phyloP scores from a whole-genome alignment of 2,113 vertebrate genomes.

The Struthio camelus region DNA sequence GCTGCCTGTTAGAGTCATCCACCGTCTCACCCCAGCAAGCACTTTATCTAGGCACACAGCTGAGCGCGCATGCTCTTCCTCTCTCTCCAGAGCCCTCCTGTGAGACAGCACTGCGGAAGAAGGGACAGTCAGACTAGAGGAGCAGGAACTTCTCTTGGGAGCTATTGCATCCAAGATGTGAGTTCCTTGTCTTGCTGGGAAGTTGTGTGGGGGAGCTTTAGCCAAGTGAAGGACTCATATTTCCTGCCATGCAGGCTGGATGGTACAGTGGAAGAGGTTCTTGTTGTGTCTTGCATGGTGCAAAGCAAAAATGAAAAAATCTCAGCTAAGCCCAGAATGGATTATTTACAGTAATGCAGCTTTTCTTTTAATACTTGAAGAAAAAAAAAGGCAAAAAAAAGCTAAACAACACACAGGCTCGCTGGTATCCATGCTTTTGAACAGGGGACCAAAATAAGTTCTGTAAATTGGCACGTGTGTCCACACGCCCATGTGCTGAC shows the following conservation, averaged over 20 bases:
- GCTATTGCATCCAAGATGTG: rapidly evolving
- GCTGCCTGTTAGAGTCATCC: background rate
- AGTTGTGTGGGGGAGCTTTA: rapidly evolving
- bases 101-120: background rate
- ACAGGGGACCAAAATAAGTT: slow-evolving; percentile 37
- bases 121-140: background rate
- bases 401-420: background rate
- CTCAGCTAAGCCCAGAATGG: background rate
- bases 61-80: background rate
- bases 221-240: background rate
- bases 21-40: background rate
- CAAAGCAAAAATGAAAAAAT: slow-evolving; percentile 20
- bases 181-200: background rate
- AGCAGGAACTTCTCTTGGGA: background rate
- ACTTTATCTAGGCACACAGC: background rate
- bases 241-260: background rate
- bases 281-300: background rate
- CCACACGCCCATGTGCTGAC: background rate
- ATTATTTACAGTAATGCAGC: background rate
- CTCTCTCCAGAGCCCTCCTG: background rate
- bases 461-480: background rate
- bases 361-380: slow-evolving; percentile 43
- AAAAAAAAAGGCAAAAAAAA: background rate
- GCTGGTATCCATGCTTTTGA: background rate
- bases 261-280: slow-evolving; percentile 19